Conservation (phyloP, 35 echinoderm and acorn worm species). For the Apostichopus parvimensis region DNA sequence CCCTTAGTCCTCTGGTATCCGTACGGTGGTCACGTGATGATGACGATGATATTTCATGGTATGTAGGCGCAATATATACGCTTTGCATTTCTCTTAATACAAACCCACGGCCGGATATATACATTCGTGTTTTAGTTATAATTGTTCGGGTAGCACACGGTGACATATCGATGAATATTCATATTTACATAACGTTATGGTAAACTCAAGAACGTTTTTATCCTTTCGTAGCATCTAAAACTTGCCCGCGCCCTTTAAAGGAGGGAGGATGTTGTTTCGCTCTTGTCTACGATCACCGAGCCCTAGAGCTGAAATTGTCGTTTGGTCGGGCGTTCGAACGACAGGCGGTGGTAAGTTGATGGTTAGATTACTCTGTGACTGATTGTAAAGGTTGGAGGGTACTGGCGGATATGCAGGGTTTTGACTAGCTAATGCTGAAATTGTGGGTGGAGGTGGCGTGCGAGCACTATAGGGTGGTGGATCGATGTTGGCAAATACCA, state of each 20-base stretch:
- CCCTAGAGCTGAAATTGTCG: neutral
- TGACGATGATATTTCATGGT: too few species aligned
- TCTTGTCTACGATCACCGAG: neutral
- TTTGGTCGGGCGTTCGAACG: neutral
- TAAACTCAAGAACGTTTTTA: too few species aligned
- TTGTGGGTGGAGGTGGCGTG: neutral
- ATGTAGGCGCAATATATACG: too few species aligned
- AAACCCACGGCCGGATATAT: too few species aligned
- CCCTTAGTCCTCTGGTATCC: too few species aligned
- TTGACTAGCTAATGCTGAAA: neutral
- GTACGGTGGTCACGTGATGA: too few species aligned
- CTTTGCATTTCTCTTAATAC: too few species aligned
- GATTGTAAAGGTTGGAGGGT: neutral
- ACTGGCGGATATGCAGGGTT: neutral
- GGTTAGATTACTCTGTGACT: neutral
- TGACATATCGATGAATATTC: too few species aligned
- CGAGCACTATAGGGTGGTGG: conserved; percentile 14
- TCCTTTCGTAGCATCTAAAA: neutral
- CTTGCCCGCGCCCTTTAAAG: neutral
- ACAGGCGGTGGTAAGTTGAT: neutral
- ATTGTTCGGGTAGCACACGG: too few species aligned
- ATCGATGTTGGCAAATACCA: conserved; percentile 28
- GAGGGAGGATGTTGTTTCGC: neutral
- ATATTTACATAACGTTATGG: too few species aligned
- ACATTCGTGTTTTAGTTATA: too few species aligned